These are phyloP conservation scores for Anaspis maculata DNA, from an alignment of 2,888 invertebrate genomes.

Conservation along the genomic window DNA sequence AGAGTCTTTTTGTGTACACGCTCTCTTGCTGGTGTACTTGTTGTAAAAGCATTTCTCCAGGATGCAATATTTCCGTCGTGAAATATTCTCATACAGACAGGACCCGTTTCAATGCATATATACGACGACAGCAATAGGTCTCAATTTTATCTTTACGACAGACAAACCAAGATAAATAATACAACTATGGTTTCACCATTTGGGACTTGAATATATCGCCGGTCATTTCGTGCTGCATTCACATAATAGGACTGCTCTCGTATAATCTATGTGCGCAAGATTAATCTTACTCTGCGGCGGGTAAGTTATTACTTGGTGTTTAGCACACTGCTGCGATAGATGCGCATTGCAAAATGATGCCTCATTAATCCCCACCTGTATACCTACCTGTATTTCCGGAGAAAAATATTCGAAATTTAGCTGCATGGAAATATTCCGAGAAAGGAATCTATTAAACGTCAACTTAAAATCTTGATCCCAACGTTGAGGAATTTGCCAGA, in stretches of 20 bases:
- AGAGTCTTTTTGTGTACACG: conserved; percentile 9
- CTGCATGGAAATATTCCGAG: no score
- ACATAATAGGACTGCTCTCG: not conserved
- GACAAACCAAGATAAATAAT: conserved; percentile 8
- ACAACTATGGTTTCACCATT: no score
- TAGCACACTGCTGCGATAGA: conserved; percentile 3
- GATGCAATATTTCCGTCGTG: conserved; percentile 6
- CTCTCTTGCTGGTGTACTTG: conserved; percentile 1
- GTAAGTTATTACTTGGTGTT: conserved; percentile 1
- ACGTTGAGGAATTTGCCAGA: no score
- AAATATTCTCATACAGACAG: conserved; percentile 5
- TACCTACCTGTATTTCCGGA: no score
- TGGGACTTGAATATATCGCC: no score
- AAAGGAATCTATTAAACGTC: no score
- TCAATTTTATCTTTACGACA: conserved; percentile 7
- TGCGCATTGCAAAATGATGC: conserved; percentile 8
- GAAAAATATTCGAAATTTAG: no score
- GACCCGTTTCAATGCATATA: conserved; percentile 4
- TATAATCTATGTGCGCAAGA: conserved; percentile 3
- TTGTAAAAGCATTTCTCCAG: conserved; percentile 3
- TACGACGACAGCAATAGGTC: conserved; percentile 8
- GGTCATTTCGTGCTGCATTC: not conserved
- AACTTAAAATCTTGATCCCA: no score
- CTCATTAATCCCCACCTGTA: no score
- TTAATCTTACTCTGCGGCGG: conserved; percentile 6